Base-by-base conservation (phyloP, 2,797 vertebrate species). In the Microchirus variegatus region DNA sequence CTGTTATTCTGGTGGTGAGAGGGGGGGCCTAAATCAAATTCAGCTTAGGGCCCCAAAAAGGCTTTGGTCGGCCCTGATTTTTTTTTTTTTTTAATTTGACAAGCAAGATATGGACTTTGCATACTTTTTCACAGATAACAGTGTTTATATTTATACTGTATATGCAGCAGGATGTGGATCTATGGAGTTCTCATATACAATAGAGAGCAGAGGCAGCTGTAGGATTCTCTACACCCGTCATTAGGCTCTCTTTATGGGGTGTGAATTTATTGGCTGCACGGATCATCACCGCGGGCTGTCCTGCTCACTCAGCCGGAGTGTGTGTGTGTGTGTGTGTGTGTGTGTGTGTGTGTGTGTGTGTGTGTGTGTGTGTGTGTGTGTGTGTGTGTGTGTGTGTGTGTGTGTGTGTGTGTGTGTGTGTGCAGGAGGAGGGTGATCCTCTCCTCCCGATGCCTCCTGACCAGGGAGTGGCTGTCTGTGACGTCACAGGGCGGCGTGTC, bases 381-480 rank as follows among this genome's bases (percentile, higher is more conserved):
- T 7, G 9, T 3, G 14, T 1, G 67, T 17, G 42, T 14, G 40
- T 4, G 10, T 14, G 11, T 53, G 59, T 19, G 65, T 14, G 40
- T 4, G 10, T 14, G 11, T 53, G 59, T 19, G 65, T 47, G 38
- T 49, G 54, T 11, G 35, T 7, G 9, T 3, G 14, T 1, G 67
- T 17, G 42, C 35, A 57, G 44, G 50, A 45, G 62, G 50, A 48
- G 46, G 47, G 47, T n/a, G 48, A 42, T 6, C 15, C 41, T 26
- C 14, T 35, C 84, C 84, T n/a, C 35, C 83, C 86, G 78, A 80
- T 86, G 85, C 82, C 83, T 85, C 89, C 77, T 93, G 89, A 75
- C 75, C 85, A 81, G 89, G 65, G 57, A 50, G 86, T 73, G 82
- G 68, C 70, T 78, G 75, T 93, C 70, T 78, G 75, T 93, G 91